Percentiles rank a stretch among this genome's conserved stretches.
phyloP scores from a whole-genome alignment of 1,140 invertebrate species.

The Formica exsecta region DNA sequence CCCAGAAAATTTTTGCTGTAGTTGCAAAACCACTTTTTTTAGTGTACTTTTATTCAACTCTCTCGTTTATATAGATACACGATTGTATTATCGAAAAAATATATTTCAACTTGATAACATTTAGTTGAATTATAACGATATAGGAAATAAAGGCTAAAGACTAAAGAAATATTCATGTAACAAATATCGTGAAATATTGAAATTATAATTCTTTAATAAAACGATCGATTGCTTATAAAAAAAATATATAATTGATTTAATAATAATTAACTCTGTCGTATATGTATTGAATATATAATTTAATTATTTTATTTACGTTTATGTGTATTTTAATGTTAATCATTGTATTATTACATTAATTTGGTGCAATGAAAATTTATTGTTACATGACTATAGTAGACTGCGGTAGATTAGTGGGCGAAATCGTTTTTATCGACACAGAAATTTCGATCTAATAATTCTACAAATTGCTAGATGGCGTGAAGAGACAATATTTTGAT shows the following conservation, averaged over 20 bases:
- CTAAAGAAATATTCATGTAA: background rate
- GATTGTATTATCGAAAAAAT: background rate
- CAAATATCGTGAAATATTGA: background rate
- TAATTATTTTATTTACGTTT: background rate
- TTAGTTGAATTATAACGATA: background rate
- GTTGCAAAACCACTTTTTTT: no score
- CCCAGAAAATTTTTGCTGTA: no score
- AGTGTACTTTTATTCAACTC: background rate
- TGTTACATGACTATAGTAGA: no score
- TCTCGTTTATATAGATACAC: background rate
- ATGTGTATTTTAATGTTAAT: background rate
- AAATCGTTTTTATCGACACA: background rate
- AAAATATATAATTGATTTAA: background rate
- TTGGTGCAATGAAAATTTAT: background rate
- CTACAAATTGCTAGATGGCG: constrained; percentile 7
- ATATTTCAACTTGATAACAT: background rate
- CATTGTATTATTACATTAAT: background rate
- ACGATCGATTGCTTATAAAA: background rate
- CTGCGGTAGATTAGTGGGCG: no score
- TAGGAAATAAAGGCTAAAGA: no score
- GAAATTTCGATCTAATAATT: background rate
- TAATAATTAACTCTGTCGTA: background rate
- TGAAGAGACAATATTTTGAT: background rate
- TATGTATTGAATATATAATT: background rate
- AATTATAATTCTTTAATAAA: background rate